These are phyloP conservation scores for Chymomyza procnemis DNA, from an alignment of 2,888 invertebrate genomes.

Conservation along the genomic window DNA sequence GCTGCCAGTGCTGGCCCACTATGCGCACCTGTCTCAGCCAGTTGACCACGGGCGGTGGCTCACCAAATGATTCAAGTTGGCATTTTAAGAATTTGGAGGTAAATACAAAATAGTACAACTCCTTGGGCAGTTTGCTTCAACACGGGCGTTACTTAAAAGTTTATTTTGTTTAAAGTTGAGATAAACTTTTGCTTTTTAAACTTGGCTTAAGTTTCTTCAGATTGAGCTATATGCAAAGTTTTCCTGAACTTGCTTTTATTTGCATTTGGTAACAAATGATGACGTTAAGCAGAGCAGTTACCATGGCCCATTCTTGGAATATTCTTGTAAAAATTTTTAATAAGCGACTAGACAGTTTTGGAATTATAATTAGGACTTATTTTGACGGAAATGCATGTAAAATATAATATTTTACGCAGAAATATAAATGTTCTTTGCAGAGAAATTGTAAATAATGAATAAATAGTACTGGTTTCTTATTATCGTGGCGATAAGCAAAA, in stretches of 20 bases:
- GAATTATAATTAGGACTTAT: no score
- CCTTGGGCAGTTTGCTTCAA: no score
- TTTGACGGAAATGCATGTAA: no score
- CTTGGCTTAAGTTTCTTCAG: neutral
- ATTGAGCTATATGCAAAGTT: neutral
- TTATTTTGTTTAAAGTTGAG: neutral
- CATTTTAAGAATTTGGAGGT: constrained; percentile 78
- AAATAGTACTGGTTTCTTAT: no score
- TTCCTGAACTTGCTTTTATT: neutral
- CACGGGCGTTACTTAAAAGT: neutral
- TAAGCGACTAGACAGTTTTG: no score
- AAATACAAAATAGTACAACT: constrained; percentile 17
- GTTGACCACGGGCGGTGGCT: constrained; percentile 55
- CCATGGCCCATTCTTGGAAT: no score
- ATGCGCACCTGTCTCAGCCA: constrained; percentile 76
- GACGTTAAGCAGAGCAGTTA: neutral
- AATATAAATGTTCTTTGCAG: no score
- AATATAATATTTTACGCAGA: no score
- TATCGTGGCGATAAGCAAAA: no score
- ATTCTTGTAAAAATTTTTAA: no score
- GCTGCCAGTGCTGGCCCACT: constrained; percentile 78
- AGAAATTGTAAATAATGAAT: no score
- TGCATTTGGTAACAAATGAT: no score
- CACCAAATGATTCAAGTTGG: constrained; percentile 76
- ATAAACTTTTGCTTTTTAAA: neutral